Evolutionary conservation across 2,113 vertebrate genomes (phyloP), one percentile per base, ranked within the genome.

Genomic region (Capreolus pygargus): DNA sequence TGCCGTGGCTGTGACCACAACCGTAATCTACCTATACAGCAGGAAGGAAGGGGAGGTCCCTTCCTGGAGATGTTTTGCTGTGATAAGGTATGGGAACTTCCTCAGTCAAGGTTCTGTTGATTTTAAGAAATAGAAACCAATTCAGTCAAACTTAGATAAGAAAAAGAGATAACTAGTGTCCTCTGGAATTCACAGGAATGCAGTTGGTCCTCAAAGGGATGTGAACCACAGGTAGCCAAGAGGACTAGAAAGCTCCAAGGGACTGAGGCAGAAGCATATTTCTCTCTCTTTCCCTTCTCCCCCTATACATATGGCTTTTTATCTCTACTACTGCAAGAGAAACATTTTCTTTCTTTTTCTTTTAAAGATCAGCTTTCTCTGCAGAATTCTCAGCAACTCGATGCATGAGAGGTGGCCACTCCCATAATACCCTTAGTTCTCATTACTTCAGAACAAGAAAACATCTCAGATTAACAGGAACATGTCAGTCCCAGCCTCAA

Each of bases 111-210:
- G 7, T 54, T 52, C 57, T 87, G 94, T 55, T 64, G 76, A 95
- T 92, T 97, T 94, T n/a, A 94, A 96, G 86, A 97, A 87, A 94
- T 36, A 91, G 81, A 90, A 96, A 94, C 55, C 4, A 14, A 79
- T 11, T 23, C 15, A 39, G 33, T 87, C 5, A 50, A 78, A 93
- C 21, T 64, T 85, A 52, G 60, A 55, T 30, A 84, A 86, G 79
- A 84, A 79, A 74, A 60, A 23, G 36, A 90, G 50, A 58, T 52
- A 21, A 36, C 28, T 83, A 27, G 1, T 33, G 27, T 81, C 70
- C 50, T 58, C 79, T 43, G 19, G 64, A 88, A 81, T 21, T 17
- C 45, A 7, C 30, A n/a, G 82, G 33, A 57, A 21, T 5, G 10
- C n/a, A 86, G 27, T 19, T 67, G 21, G 21, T n/a, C 21, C 36